Base-by-base conservation (phyloP, 1,140 invertebrate genomes). In the Anoplolepis gracilipes region DNA sequence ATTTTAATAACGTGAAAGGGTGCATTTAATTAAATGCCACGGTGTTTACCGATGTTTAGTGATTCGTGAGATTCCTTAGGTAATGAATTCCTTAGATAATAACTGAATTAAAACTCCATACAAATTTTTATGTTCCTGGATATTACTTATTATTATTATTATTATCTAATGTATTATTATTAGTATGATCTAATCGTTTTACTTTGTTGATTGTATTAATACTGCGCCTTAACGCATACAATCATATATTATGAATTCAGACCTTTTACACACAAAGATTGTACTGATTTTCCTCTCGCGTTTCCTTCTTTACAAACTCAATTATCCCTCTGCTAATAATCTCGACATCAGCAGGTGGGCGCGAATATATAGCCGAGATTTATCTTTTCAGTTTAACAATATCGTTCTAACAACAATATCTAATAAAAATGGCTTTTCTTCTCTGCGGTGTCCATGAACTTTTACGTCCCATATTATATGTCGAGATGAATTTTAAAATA, bases 321-420 rank as follows among this genome's bases (percentile, higher is more conserved):
- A 73, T 82, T 82, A 82, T 69, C 62, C 61, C 53, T 57, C 73
- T 69, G 36, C 39, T 84, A 78, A 73, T 85, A 79, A 69, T 65
- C 53, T 25, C 36, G 59, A 57, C 39, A n/a, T n/a, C 28, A 57
- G 70, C 61, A 65, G 59, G 59, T 79, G 53, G 64, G 49, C 84
- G 81, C 55, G 22, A 76, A 76, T 84, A 84, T 84, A 84, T 22
- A 76, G 33, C 70, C 49, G 69, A 62, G 61, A 67, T 42, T 61
- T 75, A 62, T 77, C 76, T 36, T 76, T 86, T 81, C 70, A 67
- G 65, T 81, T 53, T 19, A 39, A 76, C 72, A 86, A 82, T 76
- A 46, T 39, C 33, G 62, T 62, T 25, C 53, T 10, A n/a, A n/a
- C n/a, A n/a, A n/a, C n/a, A n/a, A n/a, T n/a, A 7, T 36, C 39